Percentiles rank a stretch among this genome's conserved stretches.
These are phyloP conservation scores for Amazonetta brasiliensis DNA, from an alignment of 2,797 vertebrate genomes.

Conservation along the genomic window DNA sequence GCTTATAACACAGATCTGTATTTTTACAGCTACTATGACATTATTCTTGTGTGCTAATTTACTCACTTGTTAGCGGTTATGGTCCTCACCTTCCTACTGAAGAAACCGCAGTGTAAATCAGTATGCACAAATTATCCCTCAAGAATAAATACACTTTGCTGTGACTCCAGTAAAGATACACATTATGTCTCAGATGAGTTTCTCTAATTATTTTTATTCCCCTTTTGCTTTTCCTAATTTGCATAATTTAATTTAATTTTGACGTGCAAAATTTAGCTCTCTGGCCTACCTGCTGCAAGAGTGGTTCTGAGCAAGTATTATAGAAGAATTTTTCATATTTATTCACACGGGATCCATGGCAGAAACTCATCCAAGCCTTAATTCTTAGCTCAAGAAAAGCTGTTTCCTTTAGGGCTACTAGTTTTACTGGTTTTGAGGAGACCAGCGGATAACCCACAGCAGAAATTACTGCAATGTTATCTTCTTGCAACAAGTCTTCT, in stretches of 20 bases:
- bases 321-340: background rate
- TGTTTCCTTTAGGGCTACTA: background rate
- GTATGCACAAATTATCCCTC: background rate
- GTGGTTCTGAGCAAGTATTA: background rate
- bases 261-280: background rate
- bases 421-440: background rate
- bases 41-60: background rate
- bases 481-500: background rate
- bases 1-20: background rate
- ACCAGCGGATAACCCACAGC: background rate
- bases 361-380: background rate
- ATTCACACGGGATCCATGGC: background rate
- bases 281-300: background rate
- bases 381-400: background rate
- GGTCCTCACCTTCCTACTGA: background rate
- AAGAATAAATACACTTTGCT: background rate
- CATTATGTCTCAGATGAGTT: background rate
- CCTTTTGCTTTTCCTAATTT: background rate
- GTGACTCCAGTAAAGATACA: background rate
- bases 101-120: background rate
- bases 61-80: background rate
- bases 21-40: background rate
- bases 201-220: background rate
- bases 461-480: background rate
- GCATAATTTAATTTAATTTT: background rate